Evolutionary conservation across 37 sponge, comb jelly and placozoan genomes (phyloP), one percentile per base, ranked within the genome.

Genomic region (Corticium candelabrum): DNA sequence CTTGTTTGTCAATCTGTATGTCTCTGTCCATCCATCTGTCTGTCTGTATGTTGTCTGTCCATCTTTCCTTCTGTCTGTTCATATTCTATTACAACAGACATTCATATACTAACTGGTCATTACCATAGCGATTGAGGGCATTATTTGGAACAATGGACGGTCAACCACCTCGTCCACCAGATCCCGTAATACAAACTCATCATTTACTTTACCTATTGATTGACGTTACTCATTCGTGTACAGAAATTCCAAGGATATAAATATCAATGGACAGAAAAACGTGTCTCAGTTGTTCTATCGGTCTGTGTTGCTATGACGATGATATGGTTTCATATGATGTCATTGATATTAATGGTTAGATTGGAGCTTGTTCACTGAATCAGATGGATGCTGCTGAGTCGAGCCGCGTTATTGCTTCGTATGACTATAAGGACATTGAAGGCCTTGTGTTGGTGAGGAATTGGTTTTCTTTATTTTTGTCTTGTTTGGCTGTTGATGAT

Each of bases 371-470:
- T 32, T 70, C 73, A 29, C 36, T 70, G 73, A 70, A 35, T 29
- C 73, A 70, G 36, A 4, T 29, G 7, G 73, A 70, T 70, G 35
- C 73, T 21, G 11, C 11, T 70, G 62, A 21, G 62, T 29, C 29
- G 5, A 34, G 31, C 5, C 7, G 31, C 5, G 4, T 29, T 7
- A 5, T 70, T 4, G 5, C 31, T 70, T 34, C 33, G 62, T 99
- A 99, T 73, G 77, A 90, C 80, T 99, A 86, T 86, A 99, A 95
- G 72, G 93, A 99, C 62, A 90, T 95, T 37, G 93, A 99, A 77
- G 85, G 68, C 37, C 67, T 96, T 30, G 85, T 85, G 35, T 87
- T 79, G 86, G 97, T 83, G 2, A 69, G 40, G 5, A 15, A 70
- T 15, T 35, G 5, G 11, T 27, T 72, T 72, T 27, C 21, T 29